Percentiles rank a stretch among this genome's conserved stretches.
Conservation (phyloP, 2,888 invertebrate species). For the Diaprepes abbreviatus region DNA sequence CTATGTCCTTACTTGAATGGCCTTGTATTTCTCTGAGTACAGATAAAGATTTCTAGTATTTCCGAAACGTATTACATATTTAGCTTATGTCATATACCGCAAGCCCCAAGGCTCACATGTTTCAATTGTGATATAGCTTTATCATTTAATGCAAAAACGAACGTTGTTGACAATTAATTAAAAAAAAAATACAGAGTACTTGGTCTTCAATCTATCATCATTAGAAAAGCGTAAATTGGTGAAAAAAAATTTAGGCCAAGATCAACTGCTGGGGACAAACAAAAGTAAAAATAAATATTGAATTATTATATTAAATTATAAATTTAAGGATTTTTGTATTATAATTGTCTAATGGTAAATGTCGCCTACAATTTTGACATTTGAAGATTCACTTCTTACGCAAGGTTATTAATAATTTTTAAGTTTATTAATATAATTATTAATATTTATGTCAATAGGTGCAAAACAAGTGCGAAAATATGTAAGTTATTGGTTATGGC, state of each 20-base stretch:
- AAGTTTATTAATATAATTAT: slow-evolving; percentile 1
- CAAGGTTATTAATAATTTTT: not conserved
- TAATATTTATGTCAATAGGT: no score
- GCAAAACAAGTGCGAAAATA: no score
- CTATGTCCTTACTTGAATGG: no score
- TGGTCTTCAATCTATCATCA: slow-evolving; percentile 16
- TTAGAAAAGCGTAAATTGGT: not conserved
- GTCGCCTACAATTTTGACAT: slow-evolving; percentile 4
- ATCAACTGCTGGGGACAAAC: slow-evolving; percentile 4
- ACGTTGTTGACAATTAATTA: slow-evolving; percentile 19
- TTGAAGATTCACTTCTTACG: not conserved
- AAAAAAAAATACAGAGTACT: slow-evolving; percentile 1
- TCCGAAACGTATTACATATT: no score
- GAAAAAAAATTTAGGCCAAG: slow-evolving; percentile 20
- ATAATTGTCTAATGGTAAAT: slow-evolving; percentile 3
- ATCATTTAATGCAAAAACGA: no score
- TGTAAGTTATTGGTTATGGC: no score
- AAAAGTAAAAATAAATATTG: slow-evolving; percentile 10
- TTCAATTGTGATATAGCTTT: no score
- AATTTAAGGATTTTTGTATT: slow-evolving; percentile 5
- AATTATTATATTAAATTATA: slow-evolving; percentile 1
- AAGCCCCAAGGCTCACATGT: no score
- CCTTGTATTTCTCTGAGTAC: no score
- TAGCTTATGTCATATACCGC: no score
- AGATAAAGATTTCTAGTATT: no score